A percentile compares a stretch with the other conserved stretches of the same genome.
phyloP scores from a whole-genome alignment of 2,888 invertebrate genomes.

The Pristionchus exspectatus region DNA sequence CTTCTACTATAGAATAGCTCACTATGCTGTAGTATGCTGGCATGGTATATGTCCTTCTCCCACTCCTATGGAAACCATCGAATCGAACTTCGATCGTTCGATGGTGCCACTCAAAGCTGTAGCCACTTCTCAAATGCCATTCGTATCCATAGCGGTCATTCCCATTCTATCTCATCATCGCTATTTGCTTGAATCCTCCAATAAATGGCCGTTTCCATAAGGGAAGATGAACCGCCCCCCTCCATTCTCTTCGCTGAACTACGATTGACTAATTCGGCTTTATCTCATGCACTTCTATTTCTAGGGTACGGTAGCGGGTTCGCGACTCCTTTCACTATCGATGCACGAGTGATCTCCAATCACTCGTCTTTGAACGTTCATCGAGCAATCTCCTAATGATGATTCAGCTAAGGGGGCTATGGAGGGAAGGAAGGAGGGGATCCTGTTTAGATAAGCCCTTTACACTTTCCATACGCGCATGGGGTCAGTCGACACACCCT shows the following conservation, averaged over 20 bases:
- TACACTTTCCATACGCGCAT: constrained; percentile 10
- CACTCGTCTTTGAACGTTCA: constrained; percentile 44
- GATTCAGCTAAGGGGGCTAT: constrained; percentile 22
- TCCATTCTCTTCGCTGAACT: constrained; percentile 30
- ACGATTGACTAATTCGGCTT: not conserved
- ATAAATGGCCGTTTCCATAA: not conserved
- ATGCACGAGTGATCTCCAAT: constrained; percentile 15
- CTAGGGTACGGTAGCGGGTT: constrained; percentile 10
- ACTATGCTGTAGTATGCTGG: not conserved
- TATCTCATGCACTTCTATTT: not conserved
- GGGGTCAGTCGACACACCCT: constrained; percentile 45
- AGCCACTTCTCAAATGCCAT: not conserved
- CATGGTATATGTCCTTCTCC: not conserved
- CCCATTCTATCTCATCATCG: not conserved
- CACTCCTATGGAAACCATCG: not conserved
- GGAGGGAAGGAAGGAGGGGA: not conserved
- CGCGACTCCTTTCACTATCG: not conserved
- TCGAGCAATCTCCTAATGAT: constrained; percentile 11
- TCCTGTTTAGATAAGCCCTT: constrained; percentile 49
- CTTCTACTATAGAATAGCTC: not conserved
- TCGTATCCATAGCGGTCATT: not conserved
- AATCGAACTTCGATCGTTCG: not conserved
- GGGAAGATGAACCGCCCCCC: not conserved
- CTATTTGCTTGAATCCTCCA: constrained; percentile 34
- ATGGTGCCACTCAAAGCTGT: not conserved